phyloP scores from a whole-genome alignment of 2,888 invertebrate genomes.

The Neocrepidodera transversa region DNA sequence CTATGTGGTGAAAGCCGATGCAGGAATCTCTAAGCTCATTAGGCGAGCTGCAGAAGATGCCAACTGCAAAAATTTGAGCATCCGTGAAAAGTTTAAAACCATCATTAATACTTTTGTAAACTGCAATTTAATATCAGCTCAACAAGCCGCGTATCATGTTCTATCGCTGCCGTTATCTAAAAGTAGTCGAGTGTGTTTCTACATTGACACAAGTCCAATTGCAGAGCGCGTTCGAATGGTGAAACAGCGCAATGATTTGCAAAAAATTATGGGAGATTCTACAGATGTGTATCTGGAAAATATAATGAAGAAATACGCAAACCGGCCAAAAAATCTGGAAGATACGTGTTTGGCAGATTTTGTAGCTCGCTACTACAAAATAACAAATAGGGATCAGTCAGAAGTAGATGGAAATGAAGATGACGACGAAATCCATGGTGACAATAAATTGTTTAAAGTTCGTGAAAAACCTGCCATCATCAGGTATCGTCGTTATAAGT shows the following conservation, averaged over 20 bases:
- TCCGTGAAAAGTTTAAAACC: slow-evolving; percentile 13
- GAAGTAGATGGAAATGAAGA: too few species aligned
- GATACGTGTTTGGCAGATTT: neutral
- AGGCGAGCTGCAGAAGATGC: slow-evolving; percentile 10
- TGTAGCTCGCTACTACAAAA: neutral
- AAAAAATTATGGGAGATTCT: neutral
- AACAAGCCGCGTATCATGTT: neutral
- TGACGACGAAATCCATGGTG: neutral
- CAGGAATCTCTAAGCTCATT: slow-evolving; percentile 15
- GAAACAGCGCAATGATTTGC: neutral
- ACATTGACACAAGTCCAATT: slow-evolving; percentile 19
- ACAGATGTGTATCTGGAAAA: neutral
- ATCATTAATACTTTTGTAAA: neutral
- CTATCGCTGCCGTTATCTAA: slow-evolving; percentile 10
- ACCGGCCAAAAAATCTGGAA: neutral
- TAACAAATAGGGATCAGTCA: neutral
- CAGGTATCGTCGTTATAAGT: slow-evolving; percentile 1
- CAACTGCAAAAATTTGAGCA: slow-evolving; percentile 10
- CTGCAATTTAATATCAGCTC: neutral
- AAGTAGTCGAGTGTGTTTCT: slow-evolving; percentile 3
- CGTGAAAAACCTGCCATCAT: neutral
- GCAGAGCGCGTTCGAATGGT: slow-evolving; percentile 9
- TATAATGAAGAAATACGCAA: neutral
- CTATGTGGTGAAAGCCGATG: neutral
- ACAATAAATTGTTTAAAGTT: neutral